Conservation (phyloP, 2,888 invertebrate genomes). For the Amphipyra tragopoginis region DNA sequence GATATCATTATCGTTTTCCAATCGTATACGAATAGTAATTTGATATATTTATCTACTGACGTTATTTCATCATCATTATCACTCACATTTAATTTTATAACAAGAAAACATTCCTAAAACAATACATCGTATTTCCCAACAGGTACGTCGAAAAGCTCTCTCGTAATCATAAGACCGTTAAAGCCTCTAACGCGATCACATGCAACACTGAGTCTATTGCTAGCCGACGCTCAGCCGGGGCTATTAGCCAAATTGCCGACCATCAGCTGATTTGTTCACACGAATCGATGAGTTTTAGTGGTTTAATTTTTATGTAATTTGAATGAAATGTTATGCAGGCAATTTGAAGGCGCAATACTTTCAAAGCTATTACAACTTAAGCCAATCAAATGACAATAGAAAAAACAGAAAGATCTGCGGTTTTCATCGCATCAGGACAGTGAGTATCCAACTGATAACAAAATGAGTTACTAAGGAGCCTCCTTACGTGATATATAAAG, state of each 20-base stretch:
- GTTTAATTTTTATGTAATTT: slow-evolving; percentile 5
- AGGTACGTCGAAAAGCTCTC: slow-evolving; percentile 10
- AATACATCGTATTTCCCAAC: too few relatives aligned
- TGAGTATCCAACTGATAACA: too few relatives aligned
- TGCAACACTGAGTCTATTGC: slow-evolving; percentile 26
- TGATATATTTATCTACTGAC: too few relatives aligned
- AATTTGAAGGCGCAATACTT: neutral
- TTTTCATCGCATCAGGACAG: too few relatives aligned
- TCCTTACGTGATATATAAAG: too few relatives aligned
- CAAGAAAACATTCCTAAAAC: slow-evolving; percentile 1
- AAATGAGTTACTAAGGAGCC: too few relatives aligned
- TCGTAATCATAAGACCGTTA: slow-evolving; percentile 23
- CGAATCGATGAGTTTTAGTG: slow-evolving; percentile 12
- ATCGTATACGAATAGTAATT: too few relatives aligned
- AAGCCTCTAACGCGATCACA: slow-evolving; percentile 28
- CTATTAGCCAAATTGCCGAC: slow-evolving; percentile 20
- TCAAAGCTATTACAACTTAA: neutral
- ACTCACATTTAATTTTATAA: neutral
- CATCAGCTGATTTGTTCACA: slow-evolving; percentile 12
- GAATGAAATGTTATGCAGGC: neutral
- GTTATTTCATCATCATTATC: too few relatives aligned
- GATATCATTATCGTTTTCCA: too few relatives aligned
- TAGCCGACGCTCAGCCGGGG: slow-evolving; percentile 4
- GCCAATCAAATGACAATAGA: neutral
- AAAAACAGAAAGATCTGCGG: neutral